These are phyloP conservation scores for Xenopus petersii DNA, from an alignment of 2,797 vertebrate genomes.

Conservation along the genomic window DNA sequence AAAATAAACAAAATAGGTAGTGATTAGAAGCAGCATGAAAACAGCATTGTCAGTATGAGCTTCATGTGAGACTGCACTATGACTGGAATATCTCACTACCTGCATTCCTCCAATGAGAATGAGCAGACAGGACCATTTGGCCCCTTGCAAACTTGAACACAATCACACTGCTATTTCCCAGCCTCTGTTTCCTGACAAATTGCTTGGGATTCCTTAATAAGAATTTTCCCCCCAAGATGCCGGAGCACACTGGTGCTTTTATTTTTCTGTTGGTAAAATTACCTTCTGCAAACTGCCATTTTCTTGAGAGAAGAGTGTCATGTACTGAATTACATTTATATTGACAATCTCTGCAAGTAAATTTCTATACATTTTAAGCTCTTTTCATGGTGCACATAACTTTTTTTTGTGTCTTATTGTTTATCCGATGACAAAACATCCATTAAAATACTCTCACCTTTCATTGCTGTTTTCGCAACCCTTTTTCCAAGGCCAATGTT, in stretches of 20 bases:
- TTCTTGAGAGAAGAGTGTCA: constrained; percentile 18
- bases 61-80: constrained; percentile 13
- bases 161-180: background rate
- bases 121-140: constrained; percentile 19
- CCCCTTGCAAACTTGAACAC: background rate
- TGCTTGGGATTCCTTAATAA: constrained; percentile 21
- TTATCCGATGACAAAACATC: constrained; percentile 41
- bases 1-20: constrained; percentile 9
- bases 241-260: constrained; percentile 11
- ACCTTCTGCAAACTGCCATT: constrained; percentile 9
- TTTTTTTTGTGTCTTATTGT: constrained; percentile 32
- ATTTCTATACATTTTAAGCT: constrained; percentile 36
- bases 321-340: constrained; percentile 37
- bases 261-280: constrained; percentile 9
- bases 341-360: constrained; percentile 19
- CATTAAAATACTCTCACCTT: constrained; percentile 37
- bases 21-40: constrained; percentile 28
- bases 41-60: constrained; percentile 16
- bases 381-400: constrained; percentile 15
- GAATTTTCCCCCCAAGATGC: constrained; percentile 14
- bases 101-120: constrained; percentile 33
- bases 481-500: constrained; percentile 41
- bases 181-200: constrained; percentile 9
- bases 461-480: constrained; percentile 38
- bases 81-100: constrained; percentile 35